Evolutionary conservation across 1,140 invertebrate genomes (phyloP).

Genomic region (Lutraria rhynchaena): DNA sequence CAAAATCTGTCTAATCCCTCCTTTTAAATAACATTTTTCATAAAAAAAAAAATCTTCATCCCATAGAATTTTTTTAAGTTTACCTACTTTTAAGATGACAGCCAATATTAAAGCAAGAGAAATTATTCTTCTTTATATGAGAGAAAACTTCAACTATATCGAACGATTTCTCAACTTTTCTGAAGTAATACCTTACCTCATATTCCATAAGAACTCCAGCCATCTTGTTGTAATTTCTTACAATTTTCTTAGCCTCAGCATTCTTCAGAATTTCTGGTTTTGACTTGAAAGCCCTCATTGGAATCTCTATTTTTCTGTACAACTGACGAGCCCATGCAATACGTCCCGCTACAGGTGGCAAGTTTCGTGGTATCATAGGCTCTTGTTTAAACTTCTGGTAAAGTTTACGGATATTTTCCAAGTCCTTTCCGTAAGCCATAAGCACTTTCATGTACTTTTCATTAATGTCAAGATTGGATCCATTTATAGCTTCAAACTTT

Average conservation of each 20-base stretch:
- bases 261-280: constrained; percentile 81
- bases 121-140: too few species aligned
- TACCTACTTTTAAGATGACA: too few species aligned
- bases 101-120: too few species aligned
- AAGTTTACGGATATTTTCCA: constrained; percentile 90
- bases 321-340: constrained; percentile 84
- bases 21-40: too few species aligned
- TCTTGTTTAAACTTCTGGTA: constrained; percentile 83
- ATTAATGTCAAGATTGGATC: constrained; percentile 80
- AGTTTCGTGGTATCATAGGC: constrained; percentile 81
- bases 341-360: constrained; percentile 82
- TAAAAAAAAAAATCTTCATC: too few species aligned
- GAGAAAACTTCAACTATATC: neutral
- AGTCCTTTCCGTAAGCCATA: constrained; percentile 91
- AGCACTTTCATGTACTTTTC: constrained; percentile 94
- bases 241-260: constrained; percentile 84
- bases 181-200: constrained; percentile 75
- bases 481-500: constrained; percentile 81
- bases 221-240: constrained; percentile 87
- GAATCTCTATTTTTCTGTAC: constrained; percentile 83
- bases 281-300: constrained; percentile 84
- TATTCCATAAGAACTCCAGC: constrained; percentile 82
- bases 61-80: too few species aligned
- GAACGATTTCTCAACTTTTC: neutral
- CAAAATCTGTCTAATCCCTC: too few species aligned